Evolutionary conservation across 2,888 invertebrate species (phyloP), one percentile per base, ranked within the genome.

Genomic region (Drosophila tripunctata): DNA sequence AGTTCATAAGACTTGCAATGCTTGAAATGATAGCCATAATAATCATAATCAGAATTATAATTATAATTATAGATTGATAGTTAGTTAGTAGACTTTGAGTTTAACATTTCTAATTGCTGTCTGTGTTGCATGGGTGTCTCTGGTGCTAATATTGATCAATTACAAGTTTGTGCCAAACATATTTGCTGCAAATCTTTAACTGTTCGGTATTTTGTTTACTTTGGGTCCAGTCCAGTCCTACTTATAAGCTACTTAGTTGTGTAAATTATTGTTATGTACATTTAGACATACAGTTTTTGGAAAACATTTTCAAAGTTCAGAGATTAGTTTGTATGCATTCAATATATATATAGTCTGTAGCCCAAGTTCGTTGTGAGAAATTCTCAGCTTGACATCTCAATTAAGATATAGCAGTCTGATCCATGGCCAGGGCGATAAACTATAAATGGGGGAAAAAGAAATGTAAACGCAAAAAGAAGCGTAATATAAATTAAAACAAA

Each of bases 201-300:
- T 50, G 6, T 50, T 41, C n/a, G 4, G 2, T 60, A 30, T 19
- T 10, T 27, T 10, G 10, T 27, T 27, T 36, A 12, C 10, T 27
- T 19, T 10, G 14, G 3, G 51, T 51, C 51, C 50, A 12, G 66
- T 48, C 60, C 48, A 38, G 30, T 27, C 24, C 52, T 63, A 79
- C 62, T 77, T 75, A 67, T 30, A 47, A 17, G 31, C 74, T 67
- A 45, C 12, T 47, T 44, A 65, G 55, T 54, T 21, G 79, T 81
- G 85, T 86, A 86, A 87, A 86, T 87, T 86, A 86, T 87, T 87
- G 87, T 86, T 83, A 86, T 87, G 69, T 86, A 86, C 86, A 86
- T 79, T 86, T 85, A 85, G 81, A 83, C 82, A 82, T 87, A 68
- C 61, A 67, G 75, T 73, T 68, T n/a, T 44, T 77, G 30, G 38